A percentile compares a stretch with the other conserved stretches of the same genome.
Conservation (phyloP, 2,797 vertebrate species). For the Urocyon cinereoargenteus region DNA sequence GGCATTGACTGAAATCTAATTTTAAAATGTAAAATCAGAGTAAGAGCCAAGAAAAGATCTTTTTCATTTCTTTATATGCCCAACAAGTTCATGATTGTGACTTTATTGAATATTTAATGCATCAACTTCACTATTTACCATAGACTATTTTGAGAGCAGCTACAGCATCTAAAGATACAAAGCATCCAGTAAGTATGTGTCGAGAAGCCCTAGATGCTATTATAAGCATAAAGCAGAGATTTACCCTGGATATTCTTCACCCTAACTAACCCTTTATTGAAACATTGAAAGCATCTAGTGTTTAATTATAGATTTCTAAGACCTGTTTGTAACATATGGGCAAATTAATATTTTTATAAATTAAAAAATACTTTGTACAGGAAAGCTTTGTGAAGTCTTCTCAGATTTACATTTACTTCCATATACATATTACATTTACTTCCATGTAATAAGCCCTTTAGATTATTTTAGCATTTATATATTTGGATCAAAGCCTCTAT, state of each 20-base stretch:
- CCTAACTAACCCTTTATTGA: background rate
- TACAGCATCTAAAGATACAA: background rate
- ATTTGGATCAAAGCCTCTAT: background rate
- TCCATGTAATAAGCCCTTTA: background rate
- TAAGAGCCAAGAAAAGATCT: conserved; percentile 56
- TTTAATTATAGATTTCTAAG: background rate
- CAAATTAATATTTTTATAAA: background rate
- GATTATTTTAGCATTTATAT: background rate
- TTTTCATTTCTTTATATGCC: conserved; percentile 48
- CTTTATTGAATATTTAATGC: background rate
- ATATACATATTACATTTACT: background rate
- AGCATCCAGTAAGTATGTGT: background rate
- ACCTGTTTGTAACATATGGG: background rate
- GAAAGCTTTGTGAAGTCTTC: background rate
- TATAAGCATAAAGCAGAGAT: background rate
- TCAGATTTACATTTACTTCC: background rate
- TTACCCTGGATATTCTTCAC: no score
- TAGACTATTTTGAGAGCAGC: conserved; percentile 13
- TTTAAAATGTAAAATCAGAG: conserved; percentile 65
- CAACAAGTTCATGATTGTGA: conserved; percentile 22
- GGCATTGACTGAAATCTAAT: conserved; percentile 54
- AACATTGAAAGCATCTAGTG: background rate
- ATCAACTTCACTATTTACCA: background rate
- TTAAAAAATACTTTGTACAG: background rate
- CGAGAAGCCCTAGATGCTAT: background rate